Conservation (phyloP, 2,113 vertebrate species). For the Paramormyrops kingsleyae region DNA sequence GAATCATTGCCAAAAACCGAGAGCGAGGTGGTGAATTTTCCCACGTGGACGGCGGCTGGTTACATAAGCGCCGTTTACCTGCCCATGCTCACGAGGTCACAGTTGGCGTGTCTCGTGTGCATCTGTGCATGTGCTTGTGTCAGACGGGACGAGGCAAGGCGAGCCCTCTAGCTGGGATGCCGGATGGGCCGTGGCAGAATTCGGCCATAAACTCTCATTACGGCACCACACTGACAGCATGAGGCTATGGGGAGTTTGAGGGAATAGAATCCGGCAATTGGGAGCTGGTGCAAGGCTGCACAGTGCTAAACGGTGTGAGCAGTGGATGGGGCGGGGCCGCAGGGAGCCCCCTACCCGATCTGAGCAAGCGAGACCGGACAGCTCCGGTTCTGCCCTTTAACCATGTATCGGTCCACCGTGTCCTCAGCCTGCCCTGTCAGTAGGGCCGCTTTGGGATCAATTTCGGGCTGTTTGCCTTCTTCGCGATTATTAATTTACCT, state of each 20-base stretch:
- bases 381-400: not conserved
- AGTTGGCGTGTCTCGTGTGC: not conserved
- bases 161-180: not conserved
- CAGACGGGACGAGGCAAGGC: not conserved
- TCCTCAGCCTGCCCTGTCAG: not conserved
- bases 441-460: not conserved
- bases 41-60: not conserved
- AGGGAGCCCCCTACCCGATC: not conserved
- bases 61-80: not conserved
- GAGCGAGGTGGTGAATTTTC: not conserved
- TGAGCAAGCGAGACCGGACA: not conserved
- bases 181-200: not conserved
- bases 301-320: not conserved
- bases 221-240: not conserved
- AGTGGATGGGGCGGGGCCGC: not conserved
- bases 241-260: not conserved
- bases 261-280: not conserved
- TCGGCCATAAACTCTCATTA: not conserved
- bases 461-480: not conserved
- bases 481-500: not conserved
- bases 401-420: not conserved
- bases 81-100: not conserved
- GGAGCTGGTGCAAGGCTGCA: not conserved
- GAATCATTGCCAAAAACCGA: not conserved
- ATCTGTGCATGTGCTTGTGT: not conserved